Evolutionary conservation across 2,113 vertebrate genomes (phyloP), one percentile per base, ranked within the genome.

Genomic region (Periophthalmodon schlosseri): DNA sequence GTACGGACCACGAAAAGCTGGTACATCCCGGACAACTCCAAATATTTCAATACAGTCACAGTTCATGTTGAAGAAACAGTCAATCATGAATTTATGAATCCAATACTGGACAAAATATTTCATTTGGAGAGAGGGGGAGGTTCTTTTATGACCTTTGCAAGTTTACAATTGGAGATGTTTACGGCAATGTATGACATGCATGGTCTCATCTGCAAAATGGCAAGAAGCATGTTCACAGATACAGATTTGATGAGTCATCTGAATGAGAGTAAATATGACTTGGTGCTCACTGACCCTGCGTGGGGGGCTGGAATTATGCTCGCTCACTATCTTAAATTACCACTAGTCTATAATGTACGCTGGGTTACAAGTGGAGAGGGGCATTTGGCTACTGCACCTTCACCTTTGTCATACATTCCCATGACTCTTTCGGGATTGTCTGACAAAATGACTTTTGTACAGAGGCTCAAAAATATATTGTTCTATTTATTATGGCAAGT

Each of bases 241-340:
- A 70, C 58, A 7, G 61, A 68, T 3, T 68, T 94, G 2, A 86
- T 93, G 61, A 24, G 60, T 5, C 63, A 16, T 14, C 81, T 94
- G 23, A 78, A 77, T 50, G 78, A 79, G 16, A 65, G 58, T 0
- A 57, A 76, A 1, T 95, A 90, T 74, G 92, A 94, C 68, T 2
- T 94, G 58, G 81, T 93, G 1, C 83, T 95, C 0, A 92, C 92
- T 44, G 92, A 94, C 73, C 89, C 91, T 0, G 86, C 70, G 21
- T 85, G 78, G 76, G 86, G 85, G 1, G 75, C 69, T 21, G 93
- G 92, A 5, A 79, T 89, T 33, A 50, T 93, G 54, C 50, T 94
- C 54, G 79, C 93, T 66, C 82, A 90, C 2, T 87, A 86, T 78
- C 81, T 93, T 12, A 75, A 92, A 49, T 21, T 93, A 1, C 93